These are phyloP conservation scores for Mesorhabditis spiculigera DNA, from an alignment of 2,888 invertebrate genomes.

Conservation along the genomic window DNA sequence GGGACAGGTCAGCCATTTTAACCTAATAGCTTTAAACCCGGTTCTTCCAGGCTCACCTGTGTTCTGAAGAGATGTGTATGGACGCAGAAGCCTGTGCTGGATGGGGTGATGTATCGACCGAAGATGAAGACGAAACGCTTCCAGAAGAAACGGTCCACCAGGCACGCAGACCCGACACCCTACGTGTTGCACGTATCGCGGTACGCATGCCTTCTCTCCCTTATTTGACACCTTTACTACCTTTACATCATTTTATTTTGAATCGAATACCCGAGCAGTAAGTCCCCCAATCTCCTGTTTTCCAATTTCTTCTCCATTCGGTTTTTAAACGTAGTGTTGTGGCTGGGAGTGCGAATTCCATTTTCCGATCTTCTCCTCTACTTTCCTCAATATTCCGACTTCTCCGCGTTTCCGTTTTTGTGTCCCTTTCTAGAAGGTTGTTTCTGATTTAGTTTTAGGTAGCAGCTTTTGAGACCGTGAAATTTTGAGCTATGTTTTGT, in stretches of 20 bases:
- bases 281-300: too few relatives aligned
- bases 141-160: conserved; percentile 6
- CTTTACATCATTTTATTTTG: too few relatives aligned
- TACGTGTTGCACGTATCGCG: conserved; percentile 10
- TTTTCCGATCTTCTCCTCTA: not conserved
- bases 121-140: conserved; percentile 20
- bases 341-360: not conserved
- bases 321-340: not conserved
- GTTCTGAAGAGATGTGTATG: conserved; percentile 8
- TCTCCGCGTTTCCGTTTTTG: not conserved
- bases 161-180: conserved; percentile 10
- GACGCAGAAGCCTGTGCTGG: conserved; percentile 6
- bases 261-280: too few relatives aligned
- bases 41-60: conserved; percentile 9
- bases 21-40: not conserved
- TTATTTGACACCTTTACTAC: too few relatives aligned
- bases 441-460: conserved; percentile 1
- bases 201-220: conserved; percentile 4
- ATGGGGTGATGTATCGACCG: conserved; percentile 11
- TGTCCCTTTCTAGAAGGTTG: not conserved
- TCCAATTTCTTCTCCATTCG: not conserved
- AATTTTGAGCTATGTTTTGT: not conserved
- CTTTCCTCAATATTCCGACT: not conserved
- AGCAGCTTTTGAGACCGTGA: not conserved
- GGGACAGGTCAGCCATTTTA: conserved; percentile 23